Base-by-base conservation (phyloP, 1,140 invertebrate genomes). In the Ceratitis capitata region DNA sequence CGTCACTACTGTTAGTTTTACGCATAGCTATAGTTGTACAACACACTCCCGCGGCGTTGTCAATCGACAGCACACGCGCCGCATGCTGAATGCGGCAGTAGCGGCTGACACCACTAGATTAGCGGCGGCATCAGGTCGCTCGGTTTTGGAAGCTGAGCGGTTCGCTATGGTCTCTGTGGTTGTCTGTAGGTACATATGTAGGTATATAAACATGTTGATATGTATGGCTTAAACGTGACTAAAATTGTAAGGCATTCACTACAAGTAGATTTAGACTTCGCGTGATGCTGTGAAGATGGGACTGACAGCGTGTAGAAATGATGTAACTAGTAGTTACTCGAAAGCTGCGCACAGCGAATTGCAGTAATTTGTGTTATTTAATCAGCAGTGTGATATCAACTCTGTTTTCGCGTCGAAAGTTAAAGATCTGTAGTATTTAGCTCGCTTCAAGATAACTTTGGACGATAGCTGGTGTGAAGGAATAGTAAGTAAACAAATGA, bases 311-410 rank as follows among this genome's bases (percentile, higher is more conserved):
- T 29, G 26, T 61, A 12, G 58, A 61, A 32, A 29, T 61, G 0
- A 5, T 69, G 61, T 35, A 69, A 39, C 32, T 69, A 69, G n/a
- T 32, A 64, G n/a, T n/a, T n/a, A n/a, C n/a, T 64, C 35, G 58
- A 64, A 64, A 39, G 58, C 58, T 64, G 58, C 14, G 58, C 14
- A 69, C 32, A 69, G 61, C 32, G 61, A 19, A 39, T 69, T 69
- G 10, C 29, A 32, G 61, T 69, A 39, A 69, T 69, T 69, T 69
- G 29, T 69, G 32, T 69, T 69, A 69, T 69, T 69, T 69, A 69
- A 69, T 69, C 61, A 69, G n/a, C 61, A 69, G 32, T 39, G 61
- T 29, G 29, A 69, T 39, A 35, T 4, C 61, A 69, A 35, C 23
- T 56, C 51, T n/a, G n/a, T n/a, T n/a, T n/a, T n/a, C n/a, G n/a